Percentiles rank a stretch among this genome's conserved stretches.
phyloP scores from a whole-genome alignment of 2,113 vertebrate species.

The Rhinolophus ferrumequinum region DNA sequence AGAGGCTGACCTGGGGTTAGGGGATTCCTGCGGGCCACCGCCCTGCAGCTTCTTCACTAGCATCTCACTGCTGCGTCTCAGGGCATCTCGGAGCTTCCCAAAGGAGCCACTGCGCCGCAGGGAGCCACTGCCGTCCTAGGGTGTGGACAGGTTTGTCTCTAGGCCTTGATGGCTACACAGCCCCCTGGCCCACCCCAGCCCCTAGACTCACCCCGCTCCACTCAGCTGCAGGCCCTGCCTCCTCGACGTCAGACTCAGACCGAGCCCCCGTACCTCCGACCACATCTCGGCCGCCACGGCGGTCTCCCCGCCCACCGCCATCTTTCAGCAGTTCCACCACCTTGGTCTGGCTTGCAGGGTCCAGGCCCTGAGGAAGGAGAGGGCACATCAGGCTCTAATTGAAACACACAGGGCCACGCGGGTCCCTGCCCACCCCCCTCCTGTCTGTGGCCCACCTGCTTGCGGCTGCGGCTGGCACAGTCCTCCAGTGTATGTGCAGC shows the following conservation, averaged over 20 bases:
- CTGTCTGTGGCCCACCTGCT: slow-evolving; percentile 85
- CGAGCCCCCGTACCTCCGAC: slow-evolving; percentile 77
- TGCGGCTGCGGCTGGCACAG: slow-evolving; percentile 91
- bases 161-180: neutral
- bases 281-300: slow-evolving; percentile 84
- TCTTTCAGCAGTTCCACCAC: slow-evolving; percentile 94
- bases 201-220: slow-evolving; percentile 90
- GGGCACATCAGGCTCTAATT: neutral
- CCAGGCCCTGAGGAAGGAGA: slow-evolving; percentile 86
- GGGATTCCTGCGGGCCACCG: slow-evolving; percentile 89
- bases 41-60: slow-evolving; percentile 94
- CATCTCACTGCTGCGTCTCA: slow-evolving; percentile 94
- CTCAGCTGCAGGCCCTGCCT: slow-evolving; percentile 83
- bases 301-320: slow-evolving; percentile 83
- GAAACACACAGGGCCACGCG: neutral
- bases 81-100: slow-evolving; percentile 91
- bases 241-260: slow-evolving; percentile 84
- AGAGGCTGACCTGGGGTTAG: slow-evolving; percentile 89
- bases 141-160: neutral
- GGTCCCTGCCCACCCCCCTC: neutral
- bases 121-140: slow-evolving; percentile 89
- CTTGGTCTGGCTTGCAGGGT: slow-evolving; percentile 93
- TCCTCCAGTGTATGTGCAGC: slow-evolving; percentile 93
- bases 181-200: neutral
- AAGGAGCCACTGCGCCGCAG: slow-evolving; percentile 92